Base-by-base conservation (phyloP, 2,113 vertebrate species). In the Kryptolebias marmoratus region DNA sequence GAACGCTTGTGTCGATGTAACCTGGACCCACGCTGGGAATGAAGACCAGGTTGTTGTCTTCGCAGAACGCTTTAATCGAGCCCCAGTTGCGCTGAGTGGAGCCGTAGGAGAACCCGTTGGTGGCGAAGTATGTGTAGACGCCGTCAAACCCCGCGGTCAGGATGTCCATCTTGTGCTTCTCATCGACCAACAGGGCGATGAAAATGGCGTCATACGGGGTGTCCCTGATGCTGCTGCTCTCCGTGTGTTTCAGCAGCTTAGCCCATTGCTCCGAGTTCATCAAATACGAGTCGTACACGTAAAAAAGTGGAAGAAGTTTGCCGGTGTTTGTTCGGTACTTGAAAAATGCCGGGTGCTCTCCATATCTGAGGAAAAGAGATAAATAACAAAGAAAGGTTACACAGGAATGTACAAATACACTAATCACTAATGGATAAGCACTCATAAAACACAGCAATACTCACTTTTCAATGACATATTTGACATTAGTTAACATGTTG, bases 41-140 rank as follows among this genome's bases (percentile, higher is more conserved):
- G 84, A 99, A 99, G 53, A 99, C 84, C 80, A 99, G 83, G 79
- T 94, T 92, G 90, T 96, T 96, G 10, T 93, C 93, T 15, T 97
- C 95, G 65, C 97, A 99, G 86, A 98, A 99, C 12, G 92, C 90
- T 88, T 96, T 97, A 61, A 98, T 81, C 36, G 91, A 90, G 39
- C 89, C 93, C 98, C 98, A 99, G 10, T 98, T 98, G 32, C 94
- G 92, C 85, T 97, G 96, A 5, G 96, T 96, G 68, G 98, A 98
- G 50, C 98, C 98, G 0, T 96, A 98, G 68, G 97, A 97, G 83
- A 99, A 99, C 22, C 97, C 96, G 78, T 98, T 99, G 57, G 96
- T 98, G 10, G 98, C 98, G 87, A 99, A 99, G 87, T 99, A 99
- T 0, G 98, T 99, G 83, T 99, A 99, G 84, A 99, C 62, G 42